Evolutionary conservation across 2,888 invertebrate genomes (phyloP), one percentile per base, ranked within the genome.

Genomic region (Punctoribates punctum): DNA sequence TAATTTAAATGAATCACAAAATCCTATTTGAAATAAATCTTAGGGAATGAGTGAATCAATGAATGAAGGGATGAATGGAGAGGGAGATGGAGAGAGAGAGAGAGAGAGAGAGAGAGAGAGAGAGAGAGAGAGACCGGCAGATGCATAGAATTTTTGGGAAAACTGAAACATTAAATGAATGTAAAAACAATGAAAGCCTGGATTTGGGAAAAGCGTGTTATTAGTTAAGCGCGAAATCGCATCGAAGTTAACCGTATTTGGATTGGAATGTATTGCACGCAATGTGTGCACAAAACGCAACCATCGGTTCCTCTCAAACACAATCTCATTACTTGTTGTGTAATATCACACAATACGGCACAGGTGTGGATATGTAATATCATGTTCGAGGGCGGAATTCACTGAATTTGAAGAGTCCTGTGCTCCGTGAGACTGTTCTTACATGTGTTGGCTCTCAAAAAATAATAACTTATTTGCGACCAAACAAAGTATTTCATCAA

Each of bases 291-390:
- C 25, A 17, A 15, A 38, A 67, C 25, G 38, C 8, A 9, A 34
- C 23, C 29, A 17, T 62, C 29, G n/a, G 67, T 67, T 38, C 67
- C 25, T 27, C 38, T 34, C 34, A 67, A 67, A 67, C 67, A 38
- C 34, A 67, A 38, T 67, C 67, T 67, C 67, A 67, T 67, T 67
- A 67, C 38, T 67, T 67, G 67, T 67, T 67, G 67, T 29, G 38
- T 67, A 67, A 67, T 67, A 67, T 67, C 17, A 67, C 38, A 67
- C 38, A 67, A 67, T 67, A 38, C 20, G n/a, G 38, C 34, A 67
- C 34, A 67, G 67, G 67, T 67, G 67, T 67, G 67, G 67, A 67
- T 34, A 67, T 67, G 38, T 67, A n/a, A 67, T 67, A 67, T 67
- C 38, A 67, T 67, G 67, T 67, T 67, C 34, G 67, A 20, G 62